Conservation (phyloP, 2,888 invertebrate genomes). For the Aspidiotus destructor region DNA sequence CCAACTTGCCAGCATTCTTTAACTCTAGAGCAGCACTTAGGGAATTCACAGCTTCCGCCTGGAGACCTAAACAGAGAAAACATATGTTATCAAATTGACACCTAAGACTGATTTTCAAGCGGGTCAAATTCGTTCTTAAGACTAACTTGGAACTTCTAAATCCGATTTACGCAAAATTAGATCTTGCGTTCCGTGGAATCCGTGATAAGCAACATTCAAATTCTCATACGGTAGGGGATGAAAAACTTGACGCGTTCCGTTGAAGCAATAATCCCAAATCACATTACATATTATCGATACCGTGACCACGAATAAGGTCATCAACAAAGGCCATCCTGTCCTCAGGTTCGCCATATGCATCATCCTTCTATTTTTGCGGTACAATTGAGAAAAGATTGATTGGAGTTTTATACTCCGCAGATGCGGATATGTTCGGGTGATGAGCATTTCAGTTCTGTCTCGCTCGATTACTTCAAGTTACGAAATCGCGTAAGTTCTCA, state of each 20-base stretch:
- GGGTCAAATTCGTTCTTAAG: background rate
- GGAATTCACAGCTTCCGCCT: constrained; percentile 71
- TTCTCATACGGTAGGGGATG: constrained; percentile 10
- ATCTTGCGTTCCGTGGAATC: constrained; percentile 17
- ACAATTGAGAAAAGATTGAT: constrained; percentile 9
- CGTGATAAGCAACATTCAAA: constrained; percentile 9
- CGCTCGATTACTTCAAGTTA: background rate
- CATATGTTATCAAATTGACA: background rate
- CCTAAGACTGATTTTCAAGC: background rate
- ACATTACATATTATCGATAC: background rate
- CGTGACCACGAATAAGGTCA: background rate
- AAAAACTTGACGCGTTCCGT: constrained; percentile 5
- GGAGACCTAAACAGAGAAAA: constrained; percentile 36
- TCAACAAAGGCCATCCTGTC: too few relatives aligned
- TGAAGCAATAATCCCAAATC: background rate
- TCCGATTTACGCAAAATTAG: constrained; percentile 22
- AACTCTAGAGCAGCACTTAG: constrained; percentile 76
- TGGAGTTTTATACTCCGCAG: constrained; percentile 8
- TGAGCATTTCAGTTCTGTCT: constrained; percentile 6
- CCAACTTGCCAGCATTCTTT: constrained; percentile 67
- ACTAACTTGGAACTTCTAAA: constrained; percentile 20
- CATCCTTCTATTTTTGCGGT: background rate
- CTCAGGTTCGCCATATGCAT: background rate
- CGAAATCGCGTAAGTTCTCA: constrained; percentile 15
- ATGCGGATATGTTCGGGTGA: background rate